Evolutionary conservation across 2,113 vertebrate genomes (phyloP).

Genomic region (Charina bottae): DNA sequence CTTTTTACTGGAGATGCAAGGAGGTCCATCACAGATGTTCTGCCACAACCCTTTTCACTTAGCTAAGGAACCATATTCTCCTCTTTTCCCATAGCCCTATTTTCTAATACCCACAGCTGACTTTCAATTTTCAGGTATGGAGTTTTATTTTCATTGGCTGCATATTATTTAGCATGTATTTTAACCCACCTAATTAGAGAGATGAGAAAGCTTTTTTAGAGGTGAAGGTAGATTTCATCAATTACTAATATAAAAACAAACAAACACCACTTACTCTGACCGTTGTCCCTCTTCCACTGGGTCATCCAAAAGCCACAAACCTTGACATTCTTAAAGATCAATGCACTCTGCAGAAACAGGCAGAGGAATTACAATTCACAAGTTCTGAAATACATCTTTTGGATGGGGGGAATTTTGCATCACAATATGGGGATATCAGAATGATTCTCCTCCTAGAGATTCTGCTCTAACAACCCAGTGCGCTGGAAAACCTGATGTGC

Average conservation of each 20-base stretch:
- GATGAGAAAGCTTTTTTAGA: not conserved
- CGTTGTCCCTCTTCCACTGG: conserved; percentile 86
- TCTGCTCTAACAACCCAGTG: not conserved
- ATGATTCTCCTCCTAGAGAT: not conserved
- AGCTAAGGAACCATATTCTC: not conserved
- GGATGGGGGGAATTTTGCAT: not conserved
- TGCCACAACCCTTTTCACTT: not conserved
- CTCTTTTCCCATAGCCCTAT: not conserved
- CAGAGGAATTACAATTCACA: not conserved
- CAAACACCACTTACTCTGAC: conserved; percentile 82
- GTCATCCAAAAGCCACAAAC: conserved; percentile 94
- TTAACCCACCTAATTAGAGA: not conserved
- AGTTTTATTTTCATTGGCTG: not conserved
- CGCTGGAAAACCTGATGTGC: not conserved
- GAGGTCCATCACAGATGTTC: not conserved
- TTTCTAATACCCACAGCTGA: not conserved
- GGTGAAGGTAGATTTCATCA: not conserved
- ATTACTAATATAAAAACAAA: not conserved
- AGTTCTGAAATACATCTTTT: not conserved
- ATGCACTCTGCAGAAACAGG: conserved; percentile 80
- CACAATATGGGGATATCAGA: not conserved
- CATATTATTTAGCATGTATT: not conserved
- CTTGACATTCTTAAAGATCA: conserved; percentile 92
- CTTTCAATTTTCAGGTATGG: not conserved
- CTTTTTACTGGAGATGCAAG: not conserved